Evolutionary conservation across 2,113 vertebrate genomes (phyloP), one percentile per base, ranked within the genome.

Genomic region (Platysternon megacephalum): DNA sequence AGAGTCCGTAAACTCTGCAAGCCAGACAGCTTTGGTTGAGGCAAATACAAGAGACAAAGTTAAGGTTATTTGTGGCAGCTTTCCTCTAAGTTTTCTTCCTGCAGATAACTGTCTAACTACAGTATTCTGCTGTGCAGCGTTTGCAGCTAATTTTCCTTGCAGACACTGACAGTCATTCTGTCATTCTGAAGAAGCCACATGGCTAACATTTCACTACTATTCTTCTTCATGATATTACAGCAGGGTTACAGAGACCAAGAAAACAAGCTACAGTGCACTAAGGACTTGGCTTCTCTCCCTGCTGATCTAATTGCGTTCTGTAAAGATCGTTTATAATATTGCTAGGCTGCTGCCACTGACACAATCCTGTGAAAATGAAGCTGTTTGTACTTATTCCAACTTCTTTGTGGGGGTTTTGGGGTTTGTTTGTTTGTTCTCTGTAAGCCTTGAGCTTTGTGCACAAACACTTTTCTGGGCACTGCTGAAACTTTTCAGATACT

Each of bases 281-380:
- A 86, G 1, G 0, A 82, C 87, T 89, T 89, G 72, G 81, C 82
- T 17, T 89, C 32, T 39, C 52, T 96, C 84, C 79, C 68, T 49
- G 29, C 61, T 93, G 84, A 55, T 80, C 61, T 80, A 93, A 91
- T 19, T 93, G 87, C 26, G 78, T 88, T 93, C 90, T 74, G 65
- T 80, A 80, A 94, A 94, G 92, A 88, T 82, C 48, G 85, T 91
- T 96, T 92, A 91, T 88, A 72, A 11, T 29, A 88, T 2, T 52
- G 86, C 92, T 89, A 87, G 89, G 52, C 94, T 78, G 72, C 49
- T 95, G 92, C 61, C 78, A 95, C 24, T 84, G 93, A 84, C 74
- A 87, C 51, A 94, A 93, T 49, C 42, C 87, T 84, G 46, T 76
- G 39, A 48, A 86, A 94, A 68, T 16, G 12, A 94, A 95, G 72